Conservation (phyloP, 2,113 vertebrate genomes). For the Hassar affinis region DNA sequence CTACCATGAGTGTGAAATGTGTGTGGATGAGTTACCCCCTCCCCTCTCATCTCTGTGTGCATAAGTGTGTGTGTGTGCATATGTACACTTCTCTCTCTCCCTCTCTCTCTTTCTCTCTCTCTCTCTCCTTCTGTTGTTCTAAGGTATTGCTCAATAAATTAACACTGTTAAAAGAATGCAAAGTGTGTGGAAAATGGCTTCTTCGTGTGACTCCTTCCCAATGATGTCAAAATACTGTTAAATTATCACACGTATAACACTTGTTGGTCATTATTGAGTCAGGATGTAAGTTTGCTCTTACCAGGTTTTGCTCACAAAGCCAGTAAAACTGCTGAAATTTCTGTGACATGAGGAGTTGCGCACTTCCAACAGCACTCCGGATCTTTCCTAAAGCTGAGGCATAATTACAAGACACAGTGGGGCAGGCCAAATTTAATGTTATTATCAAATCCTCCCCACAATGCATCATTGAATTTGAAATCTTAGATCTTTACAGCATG, state of each 20-base stretch:
- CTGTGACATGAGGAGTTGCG: slow-evolving; percentile 98
- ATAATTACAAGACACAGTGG: neutral
- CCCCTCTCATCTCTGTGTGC: too few relatives aligned
- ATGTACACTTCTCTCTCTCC: too few relatives aligned
- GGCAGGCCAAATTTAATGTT: neutral
- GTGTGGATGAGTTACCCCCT: too few relatives aligned
- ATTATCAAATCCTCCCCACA: neutral
- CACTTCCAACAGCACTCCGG: slow-evolving; percentile 95
- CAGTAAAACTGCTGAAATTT: slow-evolving; percentile 99
- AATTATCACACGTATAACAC: neutral
- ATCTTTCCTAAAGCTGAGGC: slow-evolving; percentile 92
- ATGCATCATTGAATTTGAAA: neutral
- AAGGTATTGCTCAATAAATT: too few relatives aligned
- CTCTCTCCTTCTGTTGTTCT: too few relatives aligned
- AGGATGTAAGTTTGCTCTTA: slow-evolving; percentile 67
- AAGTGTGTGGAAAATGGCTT: too few relatives aligned
- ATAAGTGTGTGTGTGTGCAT: too few relatives aligned
- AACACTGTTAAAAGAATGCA: too few relatives aligned
- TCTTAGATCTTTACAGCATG: neutral
- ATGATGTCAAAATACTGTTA: neutral
- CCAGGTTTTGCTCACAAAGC: slow-evolving; percentile 99
- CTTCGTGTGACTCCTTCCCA: too few relatives aligned
- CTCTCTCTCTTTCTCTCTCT: too few relatives aligned
- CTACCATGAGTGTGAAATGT: too few relatives aligned
- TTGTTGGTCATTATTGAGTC: neutral